Conservation (phyloP, 2,888 invertebrate genomes). For the Leistus spinibarbis region DNA sequence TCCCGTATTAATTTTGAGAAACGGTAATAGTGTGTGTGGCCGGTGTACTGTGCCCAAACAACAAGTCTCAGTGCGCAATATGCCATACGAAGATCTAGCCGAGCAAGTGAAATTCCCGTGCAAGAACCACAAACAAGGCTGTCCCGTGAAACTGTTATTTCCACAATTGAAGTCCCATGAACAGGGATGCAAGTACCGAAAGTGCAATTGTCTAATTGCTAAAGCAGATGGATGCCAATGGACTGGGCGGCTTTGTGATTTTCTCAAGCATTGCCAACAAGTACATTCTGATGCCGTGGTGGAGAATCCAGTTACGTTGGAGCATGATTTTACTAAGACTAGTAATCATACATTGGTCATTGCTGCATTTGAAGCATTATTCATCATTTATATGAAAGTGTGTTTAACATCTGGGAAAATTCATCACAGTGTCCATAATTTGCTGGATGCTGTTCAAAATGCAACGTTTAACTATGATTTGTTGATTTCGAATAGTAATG, state of each 20-base stretch:
- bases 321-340: neutral
- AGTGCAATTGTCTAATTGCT: neutral
- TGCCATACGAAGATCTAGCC: neutral
- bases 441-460: neutral
- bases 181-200: neutral
- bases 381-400: neutral
- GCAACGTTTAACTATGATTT: neutral
- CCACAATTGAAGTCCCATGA: neutral
- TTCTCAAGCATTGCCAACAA: neutral
- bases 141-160: neutral
- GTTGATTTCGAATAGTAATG: neutral
- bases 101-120: slow-evolving; percentile 3
- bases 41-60: too few relatives aligned
- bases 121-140: slow-evolving; percentile 1
- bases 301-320: neutral
- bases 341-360: neutral
- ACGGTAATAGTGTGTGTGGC: too few relatives aligned
- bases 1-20: too few relatives aligned
- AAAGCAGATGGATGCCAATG: neutral
- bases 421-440: neutral
- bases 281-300: neutral
- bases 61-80: neutral
- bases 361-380: neutral
- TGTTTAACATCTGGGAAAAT: neutral
- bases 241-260: neutral